Evolutionary conservation across 2,888 invertebrate genomes (phyloP).

Genomic region (Lasius platythorax): DNA sequence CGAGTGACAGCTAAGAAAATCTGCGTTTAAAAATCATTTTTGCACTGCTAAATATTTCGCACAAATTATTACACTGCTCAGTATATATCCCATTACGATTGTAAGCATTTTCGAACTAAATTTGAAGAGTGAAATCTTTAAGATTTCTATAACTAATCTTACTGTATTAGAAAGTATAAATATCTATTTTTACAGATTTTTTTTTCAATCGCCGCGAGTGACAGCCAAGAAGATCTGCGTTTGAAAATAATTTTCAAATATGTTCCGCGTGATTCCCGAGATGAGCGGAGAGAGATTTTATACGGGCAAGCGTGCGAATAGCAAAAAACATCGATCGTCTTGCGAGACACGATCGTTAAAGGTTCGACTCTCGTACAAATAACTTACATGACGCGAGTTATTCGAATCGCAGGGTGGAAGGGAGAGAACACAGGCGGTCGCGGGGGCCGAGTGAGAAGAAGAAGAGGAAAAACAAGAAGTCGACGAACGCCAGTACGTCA

Average conservation of each 20-base stretch:
- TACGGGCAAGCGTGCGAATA: slow-evolving; percentile 21
- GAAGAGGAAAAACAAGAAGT: slow-evolving; percentile 71
- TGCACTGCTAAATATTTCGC: too few relatives aligned
- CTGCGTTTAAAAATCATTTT: slow-evolving; percentile 15
- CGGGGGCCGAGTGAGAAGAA: slow-evolving; percentile 59
- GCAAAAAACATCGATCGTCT: slow-evolving; percentile 68
- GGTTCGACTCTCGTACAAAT: slow-evolving; percentile 74
- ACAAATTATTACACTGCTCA: neutral
- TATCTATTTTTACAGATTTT: neutral
- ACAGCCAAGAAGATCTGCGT: neutral
- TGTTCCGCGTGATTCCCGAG: slow-evolving; percentile 12
- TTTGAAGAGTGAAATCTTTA: neutral
- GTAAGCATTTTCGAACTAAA: neutral
- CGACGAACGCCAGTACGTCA: slow-evolving; percentile 73
- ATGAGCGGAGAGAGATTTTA: slow-evolving; percentile 24
- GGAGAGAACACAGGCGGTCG: slow-evolving; percentile 51
- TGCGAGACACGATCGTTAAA: slow-evolving; percentile 69
- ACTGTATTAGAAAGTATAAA: neutral
- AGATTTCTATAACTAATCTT: neutral
- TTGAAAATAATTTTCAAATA: slow-evolving; percentile 15
- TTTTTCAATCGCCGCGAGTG: neutral
- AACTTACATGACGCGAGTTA: slow-evolving; percentile 76
- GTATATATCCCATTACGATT: neutral
- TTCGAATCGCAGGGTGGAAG: slow-evolving; percentile 52
- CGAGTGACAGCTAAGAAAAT: neutral